Evolutionary conservation across 2,888 invertebrate species (phyloP).

Genomic region (Linnaemya vulpina): DNA sequence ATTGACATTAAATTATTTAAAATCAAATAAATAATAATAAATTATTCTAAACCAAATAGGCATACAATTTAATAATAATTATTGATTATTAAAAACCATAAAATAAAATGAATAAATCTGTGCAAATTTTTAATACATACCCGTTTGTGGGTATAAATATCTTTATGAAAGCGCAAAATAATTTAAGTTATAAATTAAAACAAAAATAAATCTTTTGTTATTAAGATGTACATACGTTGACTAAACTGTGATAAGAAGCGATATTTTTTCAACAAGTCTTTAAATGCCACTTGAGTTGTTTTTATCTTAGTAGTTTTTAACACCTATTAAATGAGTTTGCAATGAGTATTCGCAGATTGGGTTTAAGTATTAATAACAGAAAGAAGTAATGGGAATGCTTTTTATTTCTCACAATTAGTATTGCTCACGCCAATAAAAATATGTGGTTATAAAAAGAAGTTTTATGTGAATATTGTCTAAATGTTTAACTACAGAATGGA

Average conservation of each 20-base stretch:
- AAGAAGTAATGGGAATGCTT: background rate
- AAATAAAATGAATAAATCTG: background rate
- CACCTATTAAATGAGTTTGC: background rate
- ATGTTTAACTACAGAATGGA: no score
- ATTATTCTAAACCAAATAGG: background rate
- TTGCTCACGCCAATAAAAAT: background rate
- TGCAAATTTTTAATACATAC: background rate
- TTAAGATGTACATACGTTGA: background rate
- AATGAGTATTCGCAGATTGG: background rate
- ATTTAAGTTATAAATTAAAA: slow-evolving; percentile 6
- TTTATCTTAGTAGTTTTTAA: slow-evolving; percentile 18
- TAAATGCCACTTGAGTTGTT: slow-evolving; percentile 5
- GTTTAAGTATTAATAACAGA: background rate
- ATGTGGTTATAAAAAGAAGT: no score
- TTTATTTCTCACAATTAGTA: background rate
- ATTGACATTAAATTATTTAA: slow-evolving; percentile 10
- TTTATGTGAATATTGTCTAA: no score
- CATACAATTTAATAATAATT: background rate
- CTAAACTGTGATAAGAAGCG: slow-evolving; percentile 26
- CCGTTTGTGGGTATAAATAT: background rate
- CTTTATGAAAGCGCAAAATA: background rate
- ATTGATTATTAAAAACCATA: background rate
- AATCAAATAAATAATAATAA: no score
- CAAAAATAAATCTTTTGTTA: background rate
- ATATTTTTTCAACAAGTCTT: slow-evolving; percentile 19